Evolutionary conservation across 2,113 vertebrate species (phyloP), one percentile per base, ranked within the genome.

Genomic region (Probosciger aterrimus): DNA sequence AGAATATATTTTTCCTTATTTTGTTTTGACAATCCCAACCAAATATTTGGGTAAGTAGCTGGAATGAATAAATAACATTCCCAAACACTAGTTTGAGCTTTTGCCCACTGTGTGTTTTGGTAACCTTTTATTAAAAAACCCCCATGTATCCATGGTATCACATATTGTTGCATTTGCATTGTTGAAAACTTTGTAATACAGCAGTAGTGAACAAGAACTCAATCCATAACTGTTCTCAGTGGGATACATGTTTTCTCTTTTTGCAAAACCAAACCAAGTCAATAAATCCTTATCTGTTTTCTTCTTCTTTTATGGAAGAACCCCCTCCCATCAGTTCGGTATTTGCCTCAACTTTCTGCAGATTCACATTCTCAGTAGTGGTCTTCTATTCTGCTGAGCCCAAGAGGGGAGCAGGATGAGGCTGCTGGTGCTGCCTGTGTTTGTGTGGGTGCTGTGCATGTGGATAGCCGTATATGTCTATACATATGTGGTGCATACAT

Each of bases 401-500:
- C 52, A 70, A 70, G 14, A 8, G 9, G 7, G 31, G 5, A 85
- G 39, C 19, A 85, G 60, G 43, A 55, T 2, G 9, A 79, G 16
- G 73, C 19, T 2, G 0, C 8, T 46, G 16, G 16, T 81, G 37
- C 64, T 69, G 37, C 5, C 2, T 39, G 11, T 33, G 24, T 44
- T 33, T 77, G 11, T 41, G 18, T 20, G 49, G 44, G 25, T 31
- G 9, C 12, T 20, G 10, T n/a, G 50, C 12, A 6, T 12, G 23
- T 10, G 17, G 41, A 18, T 7, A 52, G 57, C 9, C 43, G 12
- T 14, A 6, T 10, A 2, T 14, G 7, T 49, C 22, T 35, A 22
- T 60, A 27, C 12, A 27, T 0, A 27, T 0, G 3, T 1, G 3
- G 4, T 27, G 16, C 11, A 37, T 16, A 37, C 25, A 1, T 6